Percentiles rank a stretch among this genome's conserved stretches.
phyloP scores from a whole-genome alignment of 2,797 vertebrate genomes.

The Betta splendens region DNA sequence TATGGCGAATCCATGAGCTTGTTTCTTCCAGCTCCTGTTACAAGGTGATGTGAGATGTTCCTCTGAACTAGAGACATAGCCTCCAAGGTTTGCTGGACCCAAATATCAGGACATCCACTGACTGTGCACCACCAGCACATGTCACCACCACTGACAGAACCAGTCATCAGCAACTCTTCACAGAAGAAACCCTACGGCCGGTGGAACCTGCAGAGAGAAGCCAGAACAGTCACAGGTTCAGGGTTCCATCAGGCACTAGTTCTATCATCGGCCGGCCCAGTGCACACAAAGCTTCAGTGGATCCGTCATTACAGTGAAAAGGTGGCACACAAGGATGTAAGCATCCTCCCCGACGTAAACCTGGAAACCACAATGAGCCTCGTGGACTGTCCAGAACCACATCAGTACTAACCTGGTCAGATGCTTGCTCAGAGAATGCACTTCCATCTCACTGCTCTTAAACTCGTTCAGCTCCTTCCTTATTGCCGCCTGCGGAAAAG shows the following conservation, averaged over 20 bases:
- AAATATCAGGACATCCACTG: conserved; percentile 79
- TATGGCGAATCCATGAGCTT: conserved; percentile 50
- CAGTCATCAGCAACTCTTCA: conserved; percentile 90
- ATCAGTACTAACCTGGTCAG: conserved; percentile 95
- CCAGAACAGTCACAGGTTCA: conserved; percentile 16
- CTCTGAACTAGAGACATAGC: conserved; percentile 83
- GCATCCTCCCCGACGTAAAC: conserved; percentile 25
- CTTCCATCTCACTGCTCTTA: conserved; percentile 99
- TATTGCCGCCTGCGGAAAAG: conserved; percentile 88
- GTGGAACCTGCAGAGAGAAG: conserved; percentile 87
- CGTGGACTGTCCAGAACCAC: no score
- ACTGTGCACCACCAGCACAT: conserved; percentile 69
- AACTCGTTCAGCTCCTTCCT: conserved; percentile 98
- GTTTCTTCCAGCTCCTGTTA: conserved; percentile 47
- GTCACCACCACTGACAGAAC: conserved; percentile 73
- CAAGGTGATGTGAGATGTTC: conserved; percentile 63
- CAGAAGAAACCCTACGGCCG: conserved; percentile 98
- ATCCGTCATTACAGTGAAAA: conserved; percentile 68
- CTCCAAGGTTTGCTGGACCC: conserved; percentile 80
- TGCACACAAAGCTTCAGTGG: conserved; percentile 33
- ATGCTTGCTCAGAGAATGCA: conserved; percentile 97
- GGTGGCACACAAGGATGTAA: conserved; percentile 39
- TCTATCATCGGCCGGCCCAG: conserved; percentile 63
- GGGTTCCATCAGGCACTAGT: conserved; percentile 59
- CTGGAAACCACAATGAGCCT: conserved; percentile 33